phyloP scores from a whole-genome alignment of 2,888 invertebrate genomes.

The Chrysolina oricalcia region DNA sequence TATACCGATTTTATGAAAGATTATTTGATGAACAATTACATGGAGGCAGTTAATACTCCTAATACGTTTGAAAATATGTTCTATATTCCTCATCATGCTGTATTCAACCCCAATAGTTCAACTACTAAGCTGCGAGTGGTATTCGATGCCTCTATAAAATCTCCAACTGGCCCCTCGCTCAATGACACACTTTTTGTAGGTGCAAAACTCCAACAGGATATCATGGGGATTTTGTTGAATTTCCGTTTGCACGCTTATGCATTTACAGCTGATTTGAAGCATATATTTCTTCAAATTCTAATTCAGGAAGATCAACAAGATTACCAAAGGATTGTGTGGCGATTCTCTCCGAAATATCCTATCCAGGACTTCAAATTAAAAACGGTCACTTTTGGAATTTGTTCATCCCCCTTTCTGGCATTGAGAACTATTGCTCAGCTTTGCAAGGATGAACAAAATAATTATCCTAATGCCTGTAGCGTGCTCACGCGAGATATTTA shows the following conservation, averaged over 20 bases:
- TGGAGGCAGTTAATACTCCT: constrained; percentile 4
- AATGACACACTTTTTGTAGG: constrained; percentile 24
- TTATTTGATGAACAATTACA: constrained; percentile 3
- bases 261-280: constrained; percentile 22
- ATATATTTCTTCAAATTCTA: constrained; percentile 22
- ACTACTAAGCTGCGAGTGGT: constrained; percentile 23
- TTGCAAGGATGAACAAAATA: not conserved
- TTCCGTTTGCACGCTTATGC: constrained; percentile 15
- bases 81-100: constrained; percentile 18
- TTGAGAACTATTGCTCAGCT: constrained; percentile 4
- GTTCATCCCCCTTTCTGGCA: not conserved
- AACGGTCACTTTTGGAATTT: not conserved
- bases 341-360: constrained; percentile 14
- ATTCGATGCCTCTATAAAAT: constrained; percentile 28
- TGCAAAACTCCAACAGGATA: constrained; percentile 24
- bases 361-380: constrained; percentile 10
- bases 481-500: not conserved
- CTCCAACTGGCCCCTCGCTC: constrained; percentile 9
- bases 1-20: constrained; percentile 21
- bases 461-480: constrained; percentile 9
- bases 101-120: constrained; percentile 21
- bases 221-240: constrained; percentile 21
- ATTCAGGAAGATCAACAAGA: constrained; percentile 6
- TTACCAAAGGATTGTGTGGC: not conserved
- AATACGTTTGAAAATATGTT: not conserved